These are phyloP conservation scores for Erinaceus europaeus DNA, from an alignment of 2,113 vertebrate genomes.

Conservation along the genomic window DNA sequence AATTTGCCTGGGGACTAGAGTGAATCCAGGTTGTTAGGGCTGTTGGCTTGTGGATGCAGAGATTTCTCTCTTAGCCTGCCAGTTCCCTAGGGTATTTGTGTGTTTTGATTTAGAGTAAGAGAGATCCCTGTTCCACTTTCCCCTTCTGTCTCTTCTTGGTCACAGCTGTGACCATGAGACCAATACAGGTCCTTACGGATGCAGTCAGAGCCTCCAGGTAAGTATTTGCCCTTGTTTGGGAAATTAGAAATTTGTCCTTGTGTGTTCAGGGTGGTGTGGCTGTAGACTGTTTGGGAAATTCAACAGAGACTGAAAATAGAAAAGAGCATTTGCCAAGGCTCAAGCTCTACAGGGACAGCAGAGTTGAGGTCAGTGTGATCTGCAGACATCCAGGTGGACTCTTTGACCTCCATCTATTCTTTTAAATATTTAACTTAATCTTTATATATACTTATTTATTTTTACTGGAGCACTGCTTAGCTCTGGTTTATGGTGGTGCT, in stretches of 20 bases:
- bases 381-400: not conserved
- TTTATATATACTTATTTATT: too few species aligned
- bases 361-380: not conserved
- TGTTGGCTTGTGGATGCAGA: not conserved
- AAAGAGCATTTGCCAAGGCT: not conserved
- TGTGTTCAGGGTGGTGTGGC: too few species aligned
- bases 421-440: too few species aligned
- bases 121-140: not conserved
- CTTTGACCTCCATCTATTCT: not conserved
- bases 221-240: not conserved
- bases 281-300: constrained; percentile 11
- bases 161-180: not conserved
- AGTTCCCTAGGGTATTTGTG: not conserved
- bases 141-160: not conserved
- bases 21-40: constrained; percentile 31
- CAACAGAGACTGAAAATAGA: not conserved
- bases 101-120: constrained; percentile 26
- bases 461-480: too few species aligned
- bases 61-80: not conserved
- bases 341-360: not conserved
- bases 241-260: too few species aligned
- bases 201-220: not conserved
- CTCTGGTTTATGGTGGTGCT: too few species aligned
- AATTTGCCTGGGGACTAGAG: constrained; percentile 56
- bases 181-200: not conserved